Evolutionary conservation across 2,797 vertebrate genomes (phyloP).

Genomic region (Arctocebus calabarensis): DNA sequence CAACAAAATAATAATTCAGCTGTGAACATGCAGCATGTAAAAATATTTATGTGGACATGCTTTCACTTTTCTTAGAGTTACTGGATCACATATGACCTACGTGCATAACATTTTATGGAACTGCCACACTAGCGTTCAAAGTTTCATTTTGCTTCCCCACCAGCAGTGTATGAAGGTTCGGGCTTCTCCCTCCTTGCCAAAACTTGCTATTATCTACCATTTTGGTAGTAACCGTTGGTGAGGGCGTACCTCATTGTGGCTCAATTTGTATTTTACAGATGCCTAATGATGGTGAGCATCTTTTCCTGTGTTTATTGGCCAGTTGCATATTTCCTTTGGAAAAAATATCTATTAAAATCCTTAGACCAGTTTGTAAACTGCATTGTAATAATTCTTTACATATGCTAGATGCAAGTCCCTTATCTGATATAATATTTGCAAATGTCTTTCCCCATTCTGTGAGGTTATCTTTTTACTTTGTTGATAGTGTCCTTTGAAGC

Average conservation of each 20-base stretch:
- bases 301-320: neutral
- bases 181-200: neutral
- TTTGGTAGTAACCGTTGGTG: neutral
- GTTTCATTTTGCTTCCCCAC: neutral
- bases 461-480: neutral
- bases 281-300: neutral
- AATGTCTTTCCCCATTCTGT: conserved; percentile 6
- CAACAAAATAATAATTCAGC: neutral
- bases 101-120: neutral
- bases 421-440: neutral
- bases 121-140: neutral
- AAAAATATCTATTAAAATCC: neutral
- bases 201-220: neutral
- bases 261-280: conserved; percentile 26
- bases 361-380: neutral
- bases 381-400: neutral
- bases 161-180: neutral
- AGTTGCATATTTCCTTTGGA: neutral
- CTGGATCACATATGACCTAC: neutral
- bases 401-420: neutral
- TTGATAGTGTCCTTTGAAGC: neutral
- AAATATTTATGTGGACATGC: neutral
- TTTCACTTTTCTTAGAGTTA: neutral
- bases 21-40: neutral
- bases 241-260: neutral